Conservation (phyloP, 2,113 vertebrate genomes). For the Pristiophorus japonicus region DNA sequence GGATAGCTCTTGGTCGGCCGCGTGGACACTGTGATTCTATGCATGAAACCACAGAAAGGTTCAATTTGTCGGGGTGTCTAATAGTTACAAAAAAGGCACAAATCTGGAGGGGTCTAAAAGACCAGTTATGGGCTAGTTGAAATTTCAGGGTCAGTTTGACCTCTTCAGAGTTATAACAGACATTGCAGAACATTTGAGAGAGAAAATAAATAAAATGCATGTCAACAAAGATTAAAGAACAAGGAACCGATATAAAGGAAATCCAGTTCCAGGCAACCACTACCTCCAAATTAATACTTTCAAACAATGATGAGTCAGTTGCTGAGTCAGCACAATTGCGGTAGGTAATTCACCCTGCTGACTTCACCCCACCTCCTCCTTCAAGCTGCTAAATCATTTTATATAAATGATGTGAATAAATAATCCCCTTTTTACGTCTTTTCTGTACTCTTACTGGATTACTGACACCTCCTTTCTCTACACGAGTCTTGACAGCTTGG, state of each 20-base stretch:
- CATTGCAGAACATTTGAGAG: neutral
- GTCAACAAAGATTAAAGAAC: conserved; percentile 5
- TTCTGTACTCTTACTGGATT: neutral
- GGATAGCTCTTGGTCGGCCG: too few relatives aligned
- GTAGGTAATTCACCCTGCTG: neutral
- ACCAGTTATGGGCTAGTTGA: neutral
- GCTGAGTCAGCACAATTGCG: neutral
- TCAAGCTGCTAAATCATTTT: neutral
- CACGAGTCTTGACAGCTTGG: neutral
- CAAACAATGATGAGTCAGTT: conserved; percentile 9
- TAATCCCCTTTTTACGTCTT: neutral
- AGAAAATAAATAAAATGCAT: neutral
- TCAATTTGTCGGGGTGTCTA: neutral
- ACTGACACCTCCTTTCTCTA: neutral
- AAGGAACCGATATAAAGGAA: neutral
- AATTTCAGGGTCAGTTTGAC: neutral
- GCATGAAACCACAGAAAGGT: neutral
- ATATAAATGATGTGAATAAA: neutral
- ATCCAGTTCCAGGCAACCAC: neutral
- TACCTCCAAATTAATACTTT: conserved; percentile 15
- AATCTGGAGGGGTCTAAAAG: neutral
- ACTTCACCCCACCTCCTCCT: neutral
- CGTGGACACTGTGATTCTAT: too few relatives aligned
- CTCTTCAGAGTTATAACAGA: neutral
- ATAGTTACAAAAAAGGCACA: neutral